A percentile compares a stretch with the other conserved stretches of the same genome.
These are phyloP conservation scores for Calyptomena viridis DNA, from an alignment of 2,113 vertebrate genomes.

Conservation along the genomic window DNA sequence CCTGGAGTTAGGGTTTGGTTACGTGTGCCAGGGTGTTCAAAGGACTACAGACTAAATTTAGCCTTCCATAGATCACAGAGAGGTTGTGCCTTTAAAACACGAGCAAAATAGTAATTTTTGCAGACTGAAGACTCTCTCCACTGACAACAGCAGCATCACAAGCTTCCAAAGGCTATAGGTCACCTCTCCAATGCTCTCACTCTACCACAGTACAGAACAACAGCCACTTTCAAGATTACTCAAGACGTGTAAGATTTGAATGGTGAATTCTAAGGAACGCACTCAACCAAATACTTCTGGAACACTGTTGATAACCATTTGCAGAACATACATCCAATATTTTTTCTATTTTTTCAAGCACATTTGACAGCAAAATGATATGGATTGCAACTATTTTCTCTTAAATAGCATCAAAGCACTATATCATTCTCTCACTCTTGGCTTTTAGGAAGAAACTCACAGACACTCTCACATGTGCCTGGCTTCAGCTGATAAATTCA, in stretches of 20 bases:
- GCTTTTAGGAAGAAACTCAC: neutral
- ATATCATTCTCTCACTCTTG: neutral
- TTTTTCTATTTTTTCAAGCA: slow-evolving; percentile 4
- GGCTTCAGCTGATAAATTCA: slow-evolving; percentile 35
- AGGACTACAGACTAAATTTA: neutral
- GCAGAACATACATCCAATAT: neutral
- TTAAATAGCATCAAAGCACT: neutral
- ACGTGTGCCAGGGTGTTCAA: neutral
- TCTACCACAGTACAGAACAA: neutral
- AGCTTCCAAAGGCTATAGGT: neutral
- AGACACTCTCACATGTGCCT: neutral
- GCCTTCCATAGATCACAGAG: neutral
- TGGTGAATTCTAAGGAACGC: neutral
- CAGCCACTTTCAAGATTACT: neutral
- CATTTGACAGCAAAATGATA: neutral
- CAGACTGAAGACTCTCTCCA: neutral
- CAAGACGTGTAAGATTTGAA: neutral
- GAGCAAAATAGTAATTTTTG: neutral
- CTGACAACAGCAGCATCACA: neutral
- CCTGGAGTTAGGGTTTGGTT: neutral
- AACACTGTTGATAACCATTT: neutral
- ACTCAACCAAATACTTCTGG: neutral
- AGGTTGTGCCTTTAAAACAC: neutral
- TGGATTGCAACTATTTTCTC: neutral
- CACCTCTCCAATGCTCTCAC: neutral